These are phyloP conservation scores for Nesospiza acunhae DNA, from an alignment of 2,113 vertebrate genomes.

Conservation along the genomic window DNA sequence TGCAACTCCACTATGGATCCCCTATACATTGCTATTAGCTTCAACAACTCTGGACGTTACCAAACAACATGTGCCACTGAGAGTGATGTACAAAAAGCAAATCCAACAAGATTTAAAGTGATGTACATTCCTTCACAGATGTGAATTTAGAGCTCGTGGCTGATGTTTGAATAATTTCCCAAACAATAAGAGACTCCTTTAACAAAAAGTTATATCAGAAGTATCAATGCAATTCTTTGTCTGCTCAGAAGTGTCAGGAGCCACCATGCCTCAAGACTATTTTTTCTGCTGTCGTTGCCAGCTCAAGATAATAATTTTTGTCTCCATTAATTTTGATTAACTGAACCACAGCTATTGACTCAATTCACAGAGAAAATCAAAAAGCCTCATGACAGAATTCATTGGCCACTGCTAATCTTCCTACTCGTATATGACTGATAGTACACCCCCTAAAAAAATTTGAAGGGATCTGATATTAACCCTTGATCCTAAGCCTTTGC, in stretches of 20 bases:
- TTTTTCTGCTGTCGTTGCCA: neutral
- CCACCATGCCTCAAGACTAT: neutral
- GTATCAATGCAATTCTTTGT: neutral
- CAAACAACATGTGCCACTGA: neutral
- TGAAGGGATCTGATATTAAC: neutral
- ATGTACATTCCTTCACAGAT: neutral
- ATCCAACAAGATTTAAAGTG: neutral
- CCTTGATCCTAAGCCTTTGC: neutral
- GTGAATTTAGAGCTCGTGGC: neutral
- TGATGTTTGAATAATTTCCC: neutral
- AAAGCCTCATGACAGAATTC: neutral
- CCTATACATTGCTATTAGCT: neutral
- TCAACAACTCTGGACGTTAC: neutral
- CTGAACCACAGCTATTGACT: neutral
- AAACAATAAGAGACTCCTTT: neutral
- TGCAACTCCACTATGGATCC: neutral
- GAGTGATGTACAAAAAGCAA: neutral
- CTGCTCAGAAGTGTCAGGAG: neutral
- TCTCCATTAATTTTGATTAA: neutral
- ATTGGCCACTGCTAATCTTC: neutral
- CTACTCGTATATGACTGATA: neutral
- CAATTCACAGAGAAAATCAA: neutral
- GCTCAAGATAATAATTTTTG: neutral
- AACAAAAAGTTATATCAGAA: neutral
- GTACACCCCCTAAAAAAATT: neutral